phyloP scores from a whole-genome alignment of 2,888 invertebrate species.

The Tricholauxania praeusta region DNA sequence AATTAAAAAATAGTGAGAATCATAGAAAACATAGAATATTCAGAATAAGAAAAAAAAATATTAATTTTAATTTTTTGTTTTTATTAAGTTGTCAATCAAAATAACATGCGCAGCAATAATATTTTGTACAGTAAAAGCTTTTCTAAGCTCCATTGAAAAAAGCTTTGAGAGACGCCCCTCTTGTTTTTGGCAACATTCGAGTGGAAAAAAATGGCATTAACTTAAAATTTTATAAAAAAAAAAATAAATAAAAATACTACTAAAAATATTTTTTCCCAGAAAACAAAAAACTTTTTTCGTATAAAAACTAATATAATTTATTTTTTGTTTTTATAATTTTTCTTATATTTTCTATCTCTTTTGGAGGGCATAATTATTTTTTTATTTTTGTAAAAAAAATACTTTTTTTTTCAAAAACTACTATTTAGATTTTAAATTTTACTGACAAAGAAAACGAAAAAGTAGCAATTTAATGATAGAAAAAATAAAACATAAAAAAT shows the following conservation, averaged over 20 bases:
- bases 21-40: conserved; percentile 37
- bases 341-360: background rate
- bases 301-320: conserved; percentile 45
- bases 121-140: conserved; percentile 47
- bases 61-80: conserved; percentile 46
- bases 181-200: conserved; percentile 39
- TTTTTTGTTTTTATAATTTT: conserved; percentile 35
- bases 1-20: conserved; percentile 37
- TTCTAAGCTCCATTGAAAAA: conserved; percentile 40
- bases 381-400: conserved; percentile 20
- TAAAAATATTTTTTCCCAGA: conserved; percentile 44
- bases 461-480: conserved; percentile 46
- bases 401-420: conserved; percentile 33
- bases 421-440: conserved; percentile 17
- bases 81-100: conserved; percentile 22
- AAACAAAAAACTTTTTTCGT: conserved; percentile 42
- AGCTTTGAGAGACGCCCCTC: conserved; percentile 38
- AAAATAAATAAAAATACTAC: conserved; percentile 36
- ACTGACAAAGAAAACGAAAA: conserved; percentile 42
- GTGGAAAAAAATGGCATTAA: conserved; percentile 10
- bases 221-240: conserved; percentile 7
- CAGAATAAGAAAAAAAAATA: conserved; percentile 43
- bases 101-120: conserved; percentile 47
- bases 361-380: background rate
- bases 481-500: conserved; percentile 46